Conservation (phyloP, 2,113 vertebrate species). For the Pogonocichla stellata region DNA sequence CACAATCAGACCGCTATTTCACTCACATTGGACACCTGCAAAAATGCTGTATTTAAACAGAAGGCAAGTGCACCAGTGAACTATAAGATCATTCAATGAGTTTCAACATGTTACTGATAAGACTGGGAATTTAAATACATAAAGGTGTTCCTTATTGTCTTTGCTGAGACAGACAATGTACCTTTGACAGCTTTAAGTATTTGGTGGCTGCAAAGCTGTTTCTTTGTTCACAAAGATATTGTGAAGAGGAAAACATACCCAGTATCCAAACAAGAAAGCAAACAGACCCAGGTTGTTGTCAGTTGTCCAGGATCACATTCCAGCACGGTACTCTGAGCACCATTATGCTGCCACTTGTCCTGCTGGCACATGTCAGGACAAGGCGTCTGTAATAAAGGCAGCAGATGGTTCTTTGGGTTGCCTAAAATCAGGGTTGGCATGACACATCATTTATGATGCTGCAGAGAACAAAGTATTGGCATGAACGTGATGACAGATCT, state of each 20-base stretch:
- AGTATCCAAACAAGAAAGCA: background rate
- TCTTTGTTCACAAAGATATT: background rate
- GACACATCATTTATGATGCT: background rate
- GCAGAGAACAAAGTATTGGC: background rate
- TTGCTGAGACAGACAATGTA: background rate
- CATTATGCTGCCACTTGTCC: background rate
- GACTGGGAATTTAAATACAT: background rate
- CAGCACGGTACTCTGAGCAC: background rate
- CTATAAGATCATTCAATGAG: background rate
- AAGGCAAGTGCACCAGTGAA: background rate
- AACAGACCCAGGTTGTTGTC: background rate
- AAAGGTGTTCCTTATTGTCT: background rate
- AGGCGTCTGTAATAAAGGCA: background rate
- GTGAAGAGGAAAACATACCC: background rate
- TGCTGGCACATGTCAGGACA: slow-evolving; percentile 1
- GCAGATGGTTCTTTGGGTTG: slow-evolving; percentile 41
- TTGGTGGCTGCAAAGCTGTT: background rate
- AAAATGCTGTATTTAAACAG: background rate
- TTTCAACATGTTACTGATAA: background rate
- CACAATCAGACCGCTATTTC: background rate
- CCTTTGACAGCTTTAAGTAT: background rate
- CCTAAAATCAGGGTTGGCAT: background rate
- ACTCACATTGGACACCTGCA: background rate
- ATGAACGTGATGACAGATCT: background rate
- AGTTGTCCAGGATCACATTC: background rate